Percentiles rank a stretch among this genome's conserved stretches.
phyloP scores from a whole-genome alignment of 2,797 vertebrate species.

The Cossypha dichroa region DNA sequence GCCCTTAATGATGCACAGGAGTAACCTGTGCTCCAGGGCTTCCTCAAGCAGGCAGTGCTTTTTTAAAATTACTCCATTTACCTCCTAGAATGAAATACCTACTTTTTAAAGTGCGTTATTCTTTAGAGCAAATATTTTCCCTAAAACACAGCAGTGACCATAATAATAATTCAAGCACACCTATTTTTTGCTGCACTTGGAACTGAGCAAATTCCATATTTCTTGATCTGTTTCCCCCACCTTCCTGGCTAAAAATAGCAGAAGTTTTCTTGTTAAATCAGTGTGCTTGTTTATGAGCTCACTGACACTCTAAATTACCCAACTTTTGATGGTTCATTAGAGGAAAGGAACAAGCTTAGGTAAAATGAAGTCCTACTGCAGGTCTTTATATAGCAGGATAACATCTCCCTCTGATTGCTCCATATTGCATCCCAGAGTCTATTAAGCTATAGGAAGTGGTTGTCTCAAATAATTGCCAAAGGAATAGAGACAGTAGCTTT shows the following conservation, averaged over 20 bases:
- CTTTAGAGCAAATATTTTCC: slow-evolving; percentile 21
- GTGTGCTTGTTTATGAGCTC: slow-evolving; percentile 43
- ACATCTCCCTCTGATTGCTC: slow-evolving; percentile 27
- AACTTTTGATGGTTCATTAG: slow-evolving; percentile 20
- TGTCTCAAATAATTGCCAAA: neutral
- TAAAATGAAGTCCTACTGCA: slow-evolving; percentile 32
- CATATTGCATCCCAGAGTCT: neutral
- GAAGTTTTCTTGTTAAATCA: slow-evolving; percentile 31
- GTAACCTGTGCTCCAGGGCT: neutral
- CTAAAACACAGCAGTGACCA: neutral
- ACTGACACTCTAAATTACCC: slow-evolving; percentile 33
- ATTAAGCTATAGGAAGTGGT: neutral
- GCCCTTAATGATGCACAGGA: neutral
- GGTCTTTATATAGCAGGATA: neutral
- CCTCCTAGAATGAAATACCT: slow-evolving; percentile 22
- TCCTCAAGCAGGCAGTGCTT: neutral
- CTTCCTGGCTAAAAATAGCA: slow-evolving; percentile 31
- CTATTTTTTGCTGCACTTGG: neutral
- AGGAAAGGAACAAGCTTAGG: slow-evolving; percentile 26
- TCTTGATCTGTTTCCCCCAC: neutral
- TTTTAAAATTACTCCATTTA: slow-evolving; percentile 13
- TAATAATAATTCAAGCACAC: slow-evolving; percentile 12
- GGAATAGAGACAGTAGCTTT: neutral
- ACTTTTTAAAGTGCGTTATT: neutral
- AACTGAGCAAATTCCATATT: neutral